Percentiles rank a stretch among this genome's conserved stretches.
These are phyloP conservation scores for Disparrhopalites patrizii DNA, from an alignment of 2,888 invertebrate genomes.

Conservation along the genomic window DNA sequence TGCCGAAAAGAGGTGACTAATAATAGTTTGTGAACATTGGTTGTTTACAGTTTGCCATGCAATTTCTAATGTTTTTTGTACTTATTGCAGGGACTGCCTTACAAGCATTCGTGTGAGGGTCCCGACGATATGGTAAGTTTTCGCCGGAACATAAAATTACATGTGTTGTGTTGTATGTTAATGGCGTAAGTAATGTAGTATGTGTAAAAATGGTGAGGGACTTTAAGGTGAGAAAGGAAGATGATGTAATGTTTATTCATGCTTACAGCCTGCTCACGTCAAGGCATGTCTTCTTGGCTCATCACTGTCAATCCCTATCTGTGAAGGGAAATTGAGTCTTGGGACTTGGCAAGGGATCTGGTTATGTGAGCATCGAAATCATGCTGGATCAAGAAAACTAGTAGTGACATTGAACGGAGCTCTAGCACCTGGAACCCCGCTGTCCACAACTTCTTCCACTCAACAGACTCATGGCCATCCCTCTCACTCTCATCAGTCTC, in stretches of 20 bases:
- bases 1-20: too few species aligned
- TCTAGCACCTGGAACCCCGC: constrained; percentile 54
- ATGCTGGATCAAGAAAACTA: constrained; percentile 85
- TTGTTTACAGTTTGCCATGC: not conserved
- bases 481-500: constrained; percentile 36
- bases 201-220: not conserved
- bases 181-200: not conserved
- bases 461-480: constrained; percentile 39
- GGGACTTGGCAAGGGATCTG: constrained; percentile 98
- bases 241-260: constrained; percentile 4
- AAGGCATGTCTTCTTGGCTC: constrained; percentile 96
- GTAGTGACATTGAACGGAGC: constrained; percentile 87
- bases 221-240: not conserved
- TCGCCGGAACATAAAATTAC: not conserved
- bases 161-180: not conserved
- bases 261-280: constrained; percentile 91
- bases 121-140: constrained; percentile 94
- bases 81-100: constrained; percentile 69
- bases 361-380: constrained; percentile 96
- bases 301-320: constrained; percentile 90
- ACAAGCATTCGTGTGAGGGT: constrained; percentile 95
- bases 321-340: constrained; percentile 88
- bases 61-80: not conserved
- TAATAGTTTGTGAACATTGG: too few species aligned
- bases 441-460: constrained; percentile 47